phyloP scores from a whole-genome alignment of 2,113 vertebrate species.

The Lepus europaeus region DNA sequence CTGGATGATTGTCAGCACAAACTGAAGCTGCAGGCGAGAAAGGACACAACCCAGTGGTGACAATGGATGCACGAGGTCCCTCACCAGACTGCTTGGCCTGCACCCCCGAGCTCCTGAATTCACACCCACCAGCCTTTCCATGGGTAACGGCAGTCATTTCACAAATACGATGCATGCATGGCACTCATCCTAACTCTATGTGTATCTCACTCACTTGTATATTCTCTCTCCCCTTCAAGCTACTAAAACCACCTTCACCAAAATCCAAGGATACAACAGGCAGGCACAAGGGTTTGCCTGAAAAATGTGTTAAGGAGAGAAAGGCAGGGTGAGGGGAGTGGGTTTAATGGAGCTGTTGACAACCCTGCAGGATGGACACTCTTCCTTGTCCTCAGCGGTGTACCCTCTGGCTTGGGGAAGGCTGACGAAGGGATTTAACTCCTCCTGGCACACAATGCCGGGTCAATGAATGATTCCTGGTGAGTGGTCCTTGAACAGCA shows the following conservation, averaged over 20 bases:
- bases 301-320: background rate
- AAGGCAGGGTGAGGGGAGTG: background rate
- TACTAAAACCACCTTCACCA: background rate
- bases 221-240: background rate
- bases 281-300: background rate
- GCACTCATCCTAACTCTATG: background rate
- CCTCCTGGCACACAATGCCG: background rate
- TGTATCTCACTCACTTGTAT: background rate
- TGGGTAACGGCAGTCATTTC: background rate
- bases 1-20: constrained; percentile 95
- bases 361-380: background rate
- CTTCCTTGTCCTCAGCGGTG: background rate
- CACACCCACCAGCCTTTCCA: background rate
- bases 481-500: background rate
- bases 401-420: background rate
- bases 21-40: constrained; percentile 91
- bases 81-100: background rate
- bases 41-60: background rate
- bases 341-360: background rate
- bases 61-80: rapidly evolving
- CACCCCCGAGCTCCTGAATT: background rate
- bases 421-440: background rate
- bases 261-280: background rate
- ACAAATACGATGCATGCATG: background rate
- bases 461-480: background rate